Evolutionary conservation across 1,140 invertebrate species (phyloP), one percentile per base, ranked within the genome.

Genomic region (Gryllus bimaculatus): DNA sequence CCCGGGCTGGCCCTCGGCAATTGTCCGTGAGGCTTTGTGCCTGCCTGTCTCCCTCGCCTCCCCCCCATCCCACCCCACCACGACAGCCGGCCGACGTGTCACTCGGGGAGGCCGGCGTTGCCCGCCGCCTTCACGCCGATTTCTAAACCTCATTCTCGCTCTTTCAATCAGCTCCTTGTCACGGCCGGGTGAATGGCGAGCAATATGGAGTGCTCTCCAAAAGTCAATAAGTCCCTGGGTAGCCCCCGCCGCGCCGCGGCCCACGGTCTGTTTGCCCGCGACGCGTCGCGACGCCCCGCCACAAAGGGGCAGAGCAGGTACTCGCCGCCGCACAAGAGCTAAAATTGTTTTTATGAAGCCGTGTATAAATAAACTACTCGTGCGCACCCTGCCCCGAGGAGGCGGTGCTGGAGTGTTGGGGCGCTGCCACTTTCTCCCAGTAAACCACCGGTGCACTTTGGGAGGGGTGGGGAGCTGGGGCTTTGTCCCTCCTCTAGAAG

Each of bases 291-390:
- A 66, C 10, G 54, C 18, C 7, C 10, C 7, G 10, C 54, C 54
- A 66, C 54, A 18, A 66, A 66, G 54, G 49, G 10, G 54, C 10
- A 7, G 54, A 66, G 54, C 54, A 66, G 54, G 54, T 66, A 66
- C 54, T 2, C 18, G 54, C 26, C 54, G 54, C 54, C 18, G 54
- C 54, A 66, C 54, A 66, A 66, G 54, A 66, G 54, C 54, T 66
- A 66, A 66, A 66, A 66, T 66, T 66, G 54, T 66, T 66, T 66
- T 66, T 66, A 66, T 66, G 54, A 66, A 66, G 54, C 54, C 54
- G 54, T 66, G 54, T 66, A 66, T 66, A 66, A 66, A 66, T 66
- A 66, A 66, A 66, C 54, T 66, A 66, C 54, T 66, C 54, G 54
- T 7, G 54, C 18, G 54, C 54, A 66, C 10, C 18, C 54, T 10